Conservation (phyloP, 37 sponge, comb jelly and placozoan genomes). For the Ianthella basta region DNA sequence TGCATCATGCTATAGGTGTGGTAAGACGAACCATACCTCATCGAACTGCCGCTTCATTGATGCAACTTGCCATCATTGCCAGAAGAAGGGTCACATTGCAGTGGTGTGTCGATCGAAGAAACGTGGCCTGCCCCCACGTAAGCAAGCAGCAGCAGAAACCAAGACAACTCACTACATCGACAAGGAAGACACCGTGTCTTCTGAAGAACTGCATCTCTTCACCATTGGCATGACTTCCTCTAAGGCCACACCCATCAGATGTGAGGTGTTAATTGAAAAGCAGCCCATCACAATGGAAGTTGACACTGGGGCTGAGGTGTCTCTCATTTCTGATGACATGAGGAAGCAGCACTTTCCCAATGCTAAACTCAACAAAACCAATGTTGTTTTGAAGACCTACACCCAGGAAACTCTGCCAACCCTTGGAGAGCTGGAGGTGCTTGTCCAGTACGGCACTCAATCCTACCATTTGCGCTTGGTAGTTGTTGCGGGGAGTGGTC, state of each 20-base stretch:
- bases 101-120: slow-evolving; percentile 3
- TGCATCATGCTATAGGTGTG: slow-evolving; percentile 26
- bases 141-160: too few species aligned
- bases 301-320: slow-evolving; percentile 31
- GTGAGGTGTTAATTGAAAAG: not conserved
- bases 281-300: slow-evolving; percentile 9
- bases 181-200: too few species aligned
- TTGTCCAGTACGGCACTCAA: not conserved
- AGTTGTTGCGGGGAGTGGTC: slow-evolving; percentile 22
- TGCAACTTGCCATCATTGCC: slow-evolving; percentile 16
- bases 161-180: too few species aligned
- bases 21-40: not conserved
- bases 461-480: not conserved
- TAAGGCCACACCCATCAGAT: slow-evolving; percentile 6
- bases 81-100: slow-evolving; percentile 41
- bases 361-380: not conserved
- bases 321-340: slow-evolving; percentile 1
- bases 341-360: not conserved
- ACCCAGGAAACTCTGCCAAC: not conserved
- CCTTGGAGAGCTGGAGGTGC: not conserved
- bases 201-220: not conserved
- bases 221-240: too few species aligned
- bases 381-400: slow-evolving; percentile 11
- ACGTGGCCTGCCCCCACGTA: not conserved
- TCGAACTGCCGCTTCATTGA: not conserved